Conservation (phyloP, 2,797 vertebrate species). For the Alosa sapidissima region DNA sequence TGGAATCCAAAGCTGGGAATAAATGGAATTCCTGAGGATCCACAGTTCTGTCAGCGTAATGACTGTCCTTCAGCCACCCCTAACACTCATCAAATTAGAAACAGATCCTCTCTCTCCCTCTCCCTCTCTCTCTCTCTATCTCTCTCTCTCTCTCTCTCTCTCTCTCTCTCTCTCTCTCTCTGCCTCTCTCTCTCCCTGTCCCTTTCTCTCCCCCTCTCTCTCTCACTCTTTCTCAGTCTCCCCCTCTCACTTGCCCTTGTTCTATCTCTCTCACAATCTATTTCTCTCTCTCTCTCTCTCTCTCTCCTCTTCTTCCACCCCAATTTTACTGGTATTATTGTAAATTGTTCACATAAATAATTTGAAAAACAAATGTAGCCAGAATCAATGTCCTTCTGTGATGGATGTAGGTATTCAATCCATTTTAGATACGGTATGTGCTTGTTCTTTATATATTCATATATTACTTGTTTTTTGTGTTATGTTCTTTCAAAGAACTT, state of each 20-base stretch:
- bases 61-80: conserved; percentile 53
- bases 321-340: background rate
- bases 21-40: conserved; percentile 62
- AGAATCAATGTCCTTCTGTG: background rate
- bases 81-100: conserved; percentile 58
- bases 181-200: background rate
- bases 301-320: background rate
- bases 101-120: conserved; percentile 44
- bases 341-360: background rate
- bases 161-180: background rate
- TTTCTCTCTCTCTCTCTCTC: background rate
- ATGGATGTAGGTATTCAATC: background rate
- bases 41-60: conserved; percentile 54
- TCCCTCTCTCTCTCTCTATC: background rate
- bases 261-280: background rate
- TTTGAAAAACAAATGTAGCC: background rate
- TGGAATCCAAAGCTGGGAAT: conserved; percentile 61
- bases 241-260: background rate
- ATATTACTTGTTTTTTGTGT: background rate
- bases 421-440: background rate
- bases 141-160: background rate
- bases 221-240: background rate
- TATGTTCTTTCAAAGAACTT: background rate
- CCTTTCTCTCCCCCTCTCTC: background rate
- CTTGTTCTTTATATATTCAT: background rate